Percentiles rank a stretch among this genome's conserved stretches.
These are phyloP conservation scores for Anolis apletophallus DNA, from an alignment of 2,797 vertebrate species.

Conservation along the genomic window DNA sequence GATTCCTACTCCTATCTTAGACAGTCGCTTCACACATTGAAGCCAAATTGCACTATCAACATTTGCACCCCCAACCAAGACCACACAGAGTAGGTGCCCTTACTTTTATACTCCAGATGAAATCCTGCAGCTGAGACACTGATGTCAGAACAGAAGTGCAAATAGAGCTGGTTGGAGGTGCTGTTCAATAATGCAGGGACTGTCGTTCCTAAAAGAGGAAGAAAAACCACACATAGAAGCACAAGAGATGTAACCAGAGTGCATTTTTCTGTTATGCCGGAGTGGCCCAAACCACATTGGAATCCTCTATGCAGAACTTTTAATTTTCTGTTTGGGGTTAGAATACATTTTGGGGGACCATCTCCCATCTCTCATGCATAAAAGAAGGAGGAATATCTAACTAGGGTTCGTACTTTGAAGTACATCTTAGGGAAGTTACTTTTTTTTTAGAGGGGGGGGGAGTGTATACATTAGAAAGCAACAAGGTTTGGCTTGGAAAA, in stretches of 20 bases:
- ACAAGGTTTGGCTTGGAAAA: no score
- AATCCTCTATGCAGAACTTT: neutral
- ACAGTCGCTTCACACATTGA: neutral
- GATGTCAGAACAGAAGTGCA: slow-evolving; percentile 98
- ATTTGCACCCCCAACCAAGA: neutral
- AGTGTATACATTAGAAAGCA: no score
- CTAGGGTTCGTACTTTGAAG: no score
- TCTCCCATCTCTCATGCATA: neutral
- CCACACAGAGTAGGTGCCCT: slow-evolving; percentile 61
- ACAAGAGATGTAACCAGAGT: neutral
- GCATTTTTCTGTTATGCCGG: neutral
- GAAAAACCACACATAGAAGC: slow-evolving; percentile 23
- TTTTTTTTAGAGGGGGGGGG: no score
- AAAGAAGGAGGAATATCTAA: neutral
- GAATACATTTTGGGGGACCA: neutral
- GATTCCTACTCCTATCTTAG: no score
- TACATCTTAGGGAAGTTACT: no score
- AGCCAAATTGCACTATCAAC: neutral
- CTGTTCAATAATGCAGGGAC: slow-evolving; percentile 97
- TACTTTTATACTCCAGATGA: slow-evolving; percentile 98
- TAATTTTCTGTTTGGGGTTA: neutral
- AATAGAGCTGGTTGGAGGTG: slow-evolving; percentile 98
- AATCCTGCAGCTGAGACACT: slow-evolving; percentile 98
- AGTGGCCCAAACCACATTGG: neutral
- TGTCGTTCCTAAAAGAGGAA: slow-evolving; percentile 87